Evolutionary conservation across 92 coral and sea anemone genomes (phyloP).

Genomic region (Metridium senile): DNA sequence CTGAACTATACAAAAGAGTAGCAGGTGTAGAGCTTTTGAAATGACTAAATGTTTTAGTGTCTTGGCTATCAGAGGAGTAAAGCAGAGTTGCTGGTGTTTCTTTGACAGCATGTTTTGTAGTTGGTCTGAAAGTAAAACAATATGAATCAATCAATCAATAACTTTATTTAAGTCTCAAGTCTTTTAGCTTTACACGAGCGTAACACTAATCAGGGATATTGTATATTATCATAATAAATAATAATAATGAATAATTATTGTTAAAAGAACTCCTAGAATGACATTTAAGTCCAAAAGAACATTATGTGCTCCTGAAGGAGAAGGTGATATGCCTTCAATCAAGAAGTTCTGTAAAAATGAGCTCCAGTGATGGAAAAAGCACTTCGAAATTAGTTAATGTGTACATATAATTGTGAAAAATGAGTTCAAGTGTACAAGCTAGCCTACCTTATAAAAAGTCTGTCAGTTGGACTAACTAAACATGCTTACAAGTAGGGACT

Average conservation of each 20-base stretch:
- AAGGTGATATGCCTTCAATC: no score
- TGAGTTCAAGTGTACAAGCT: no score
- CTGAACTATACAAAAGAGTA: background rate
- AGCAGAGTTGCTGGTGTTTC: constrained; percentile 32
- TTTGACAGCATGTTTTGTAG: constrained; percentile 27
- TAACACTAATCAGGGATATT: background rate
- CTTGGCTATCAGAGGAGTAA: constrained; percentile 29
- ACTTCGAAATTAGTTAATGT: no score
- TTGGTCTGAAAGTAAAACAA: constrained; percentile 29
- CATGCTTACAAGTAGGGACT: no score
- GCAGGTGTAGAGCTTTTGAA: background rate
- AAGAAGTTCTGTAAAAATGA: no score
- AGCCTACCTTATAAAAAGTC: constrained; percentile 60
- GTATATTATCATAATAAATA: no score
- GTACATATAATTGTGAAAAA: no score
- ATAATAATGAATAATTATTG: no score
- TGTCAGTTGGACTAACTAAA: constrained; percentile 41
- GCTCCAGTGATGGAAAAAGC: no score
- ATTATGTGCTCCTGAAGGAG: no score
- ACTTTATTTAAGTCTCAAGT: background rate
- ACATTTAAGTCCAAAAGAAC: no score
- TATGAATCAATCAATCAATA: background rate
- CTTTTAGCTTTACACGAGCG: background rate
- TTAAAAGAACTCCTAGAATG: no score
- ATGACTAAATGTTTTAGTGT: constrained; percentile 4